Evolutionary conservation across 2,888 invertebrate genomes (phyloP).

Genomic region (Synergus itoensis): DNA sequence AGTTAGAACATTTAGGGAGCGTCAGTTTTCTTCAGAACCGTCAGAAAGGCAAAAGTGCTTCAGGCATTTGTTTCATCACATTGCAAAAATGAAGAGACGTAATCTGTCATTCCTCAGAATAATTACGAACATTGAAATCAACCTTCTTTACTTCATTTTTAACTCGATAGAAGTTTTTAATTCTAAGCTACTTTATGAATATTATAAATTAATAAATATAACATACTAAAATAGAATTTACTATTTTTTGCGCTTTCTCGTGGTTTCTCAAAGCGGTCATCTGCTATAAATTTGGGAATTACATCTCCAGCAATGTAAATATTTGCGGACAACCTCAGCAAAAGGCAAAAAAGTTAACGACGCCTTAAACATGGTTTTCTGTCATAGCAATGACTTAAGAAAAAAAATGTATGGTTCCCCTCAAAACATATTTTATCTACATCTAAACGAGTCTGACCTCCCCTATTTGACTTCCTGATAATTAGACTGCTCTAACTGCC

Average conservation of each 20-base stretch:
- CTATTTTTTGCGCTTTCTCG: neutral
- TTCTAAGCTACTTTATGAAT: no score
- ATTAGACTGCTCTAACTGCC: conserved; percentile 53
- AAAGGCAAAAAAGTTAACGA: conserved; percentile 40
- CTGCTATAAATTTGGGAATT: conserved; percentile 48
- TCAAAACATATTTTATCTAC: neutral
- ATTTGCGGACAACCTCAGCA: conserved; percentile 43
- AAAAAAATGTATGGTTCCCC: neutral
- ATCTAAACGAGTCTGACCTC: conserved; percentile 18
- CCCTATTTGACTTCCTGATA: conserved; percentile 54
- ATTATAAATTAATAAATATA: no score
- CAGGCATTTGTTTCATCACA: conserved; percentile 7
- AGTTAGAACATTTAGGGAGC: conserved; percentile 1
- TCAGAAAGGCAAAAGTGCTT: neutral
- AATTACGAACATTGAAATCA: neutral
- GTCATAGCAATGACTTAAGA: neutral
- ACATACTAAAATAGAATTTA: no score
- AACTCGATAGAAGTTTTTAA: no score
- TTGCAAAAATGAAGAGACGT: neutral
- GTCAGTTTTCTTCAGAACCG: neutral
- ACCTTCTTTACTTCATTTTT: no score
- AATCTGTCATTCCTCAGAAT: conserved; percentile 1
- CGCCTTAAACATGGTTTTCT: neutral
- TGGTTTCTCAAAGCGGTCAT: neutral
- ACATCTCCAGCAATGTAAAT: conserved; percentile 45